Evolutionary conservation across 1,140 invertebrate genomes (phyloP).

Genomic region (Achroia grisella): DNA sequence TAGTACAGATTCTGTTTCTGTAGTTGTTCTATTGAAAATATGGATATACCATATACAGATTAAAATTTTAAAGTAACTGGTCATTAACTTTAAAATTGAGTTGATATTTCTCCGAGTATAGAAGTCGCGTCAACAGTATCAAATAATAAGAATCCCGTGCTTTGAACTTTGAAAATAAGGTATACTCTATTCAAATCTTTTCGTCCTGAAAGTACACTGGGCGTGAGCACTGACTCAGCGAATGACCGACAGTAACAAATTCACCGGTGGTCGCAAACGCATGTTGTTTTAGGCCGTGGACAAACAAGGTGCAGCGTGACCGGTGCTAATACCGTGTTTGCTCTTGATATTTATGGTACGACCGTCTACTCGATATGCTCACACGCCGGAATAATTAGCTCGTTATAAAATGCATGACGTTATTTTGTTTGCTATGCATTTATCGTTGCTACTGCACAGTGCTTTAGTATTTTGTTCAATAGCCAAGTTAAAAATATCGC

Average conservation of each 20-base stretch:
- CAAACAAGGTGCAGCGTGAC: slow-evolving; percentile 63
- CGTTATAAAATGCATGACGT: slow-evolving; percentile 54
- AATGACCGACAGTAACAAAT: slow-evolving; percentile 61
- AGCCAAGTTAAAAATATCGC: no score
- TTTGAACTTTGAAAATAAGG: no score
- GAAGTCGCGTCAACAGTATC: no score
- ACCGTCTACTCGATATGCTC: slow-evolving; percentile 31
- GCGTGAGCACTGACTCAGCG: slow-evolving; percentile 50
- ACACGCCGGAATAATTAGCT: slow-evolving; percentile 65
- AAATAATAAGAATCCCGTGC: no score
- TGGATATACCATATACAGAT: no score
- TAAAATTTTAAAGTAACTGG: no score
- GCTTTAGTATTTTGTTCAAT: neutral
- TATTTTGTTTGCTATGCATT: slow-evolving; percentile 17
- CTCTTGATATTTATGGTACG: slow-evolving; percentile 62
- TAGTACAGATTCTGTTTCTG: neutral
- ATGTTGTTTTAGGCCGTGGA: slow-evolving; percentile 67
- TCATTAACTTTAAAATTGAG: no score
- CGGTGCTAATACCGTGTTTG: slow-evolving; percentile 64
- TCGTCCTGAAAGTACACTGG: neutral
- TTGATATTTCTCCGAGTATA: no score
- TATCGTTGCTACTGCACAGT: slow-evolving; percentile 17
- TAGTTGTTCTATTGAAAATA: neutral
- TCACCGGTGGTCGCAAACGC: slow-evolving; percentile 61
- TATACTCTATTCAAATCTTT: neutral